Conservation (phyloP, 2,888 invertebrate species). For the Cephus nigrinus region DNA sequence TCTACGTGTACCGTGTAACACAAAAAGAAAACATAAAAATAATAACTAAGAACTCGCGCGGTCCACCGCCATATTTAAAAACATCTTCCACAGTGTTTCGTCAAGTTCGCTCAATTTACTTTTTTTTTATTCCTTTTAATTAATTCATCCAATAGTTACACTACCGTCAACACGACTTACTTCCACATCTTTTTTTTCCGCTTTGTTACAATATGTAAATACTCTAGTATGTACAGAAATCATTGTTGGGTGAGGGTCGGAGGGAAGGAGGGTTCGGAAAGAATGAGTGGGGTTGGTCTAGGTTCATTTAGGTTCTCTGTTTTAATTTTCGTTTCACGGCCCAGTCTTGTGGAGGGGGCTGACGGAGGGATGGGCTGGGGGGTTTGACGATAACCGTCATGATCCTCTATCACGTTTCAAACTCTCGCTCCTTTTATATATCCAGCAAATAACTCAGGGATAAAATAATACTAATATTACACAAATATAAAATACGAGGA, state of each 20-base stretch:
- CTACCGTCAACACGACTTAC: constrained; percentile 42
- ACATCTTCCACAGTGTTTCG: constrained; percentile 7
- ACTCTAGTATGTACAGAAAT: constrained; percentile 49
- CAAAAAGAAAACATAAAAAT: constrained; percentile 30
- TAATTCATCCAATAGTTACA: constrained; percentile 35
- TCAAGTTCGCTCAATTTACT: neutral
- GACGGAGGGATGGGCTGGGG: constrained; percentile 13
- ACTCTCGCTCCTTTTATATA: constrained; percentile 1
- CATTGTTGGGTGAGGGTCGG: constrained; percentile 13
- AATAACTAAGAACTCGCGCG: constrained; percentile 16
- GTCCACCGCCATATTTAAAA: constrained; percentile 22
- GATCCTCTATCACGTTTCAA: no score
- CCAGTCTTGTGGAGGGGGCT: no score
- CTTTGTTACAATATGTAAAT: constrained; percentile 16
- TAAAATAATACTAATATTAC: constrained; percentile 53
- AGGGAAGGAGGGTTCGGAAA: no score
- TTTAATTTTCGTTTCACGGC: no score
- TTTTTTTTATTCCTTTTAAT: constrained; percentile 17
- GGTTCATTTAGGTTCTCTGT: no score
- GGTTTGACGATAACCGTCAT: no score
- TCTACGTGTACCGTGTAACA: constrained; percentile 19
- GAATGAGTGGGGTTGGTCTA: no score
- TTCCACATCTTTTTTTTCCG: constrained; percentile 7
- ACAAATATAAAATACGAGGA: constrained; percentile 47
- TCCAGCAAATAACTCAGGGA: constrained; percentile 12